Evolutionary conservation across 37 sponge, comb jelly and placozoan genomes (phyloP).

Genomic region (Oscarella lobularis): DNA sequence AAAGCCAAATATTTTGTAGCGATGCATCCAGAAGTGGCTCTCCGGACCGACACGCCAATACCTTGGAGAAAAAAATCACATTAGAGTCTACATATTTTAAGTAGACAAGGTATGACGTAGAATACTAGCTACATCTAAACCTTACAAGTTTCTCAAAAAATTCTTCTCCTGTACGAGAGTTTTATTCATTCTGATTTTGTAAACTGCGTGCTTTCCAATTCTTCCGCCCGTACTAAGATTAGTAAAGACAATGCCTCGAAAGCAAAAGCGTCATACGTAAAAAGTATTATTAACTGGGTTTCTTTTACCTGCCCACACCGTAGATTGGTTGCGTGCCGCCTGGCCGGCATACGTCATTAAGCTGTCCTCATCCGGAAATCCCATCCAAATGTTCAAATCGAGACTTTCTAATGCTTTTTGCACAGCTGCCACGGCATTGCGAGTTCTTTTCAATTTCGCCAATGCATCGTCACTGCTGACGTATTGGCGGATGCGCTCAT

Average conservation of each 20-base stretch:
- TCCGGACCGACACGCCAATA: background rate
- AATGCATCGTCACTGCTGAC: no score
- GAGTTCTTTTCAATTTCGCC: no score
- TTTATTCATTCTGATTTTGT: background rate
- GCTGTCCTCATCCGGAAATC: background rate
- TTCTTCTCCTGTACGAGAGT: background rate
- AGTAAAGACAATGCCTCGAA: conserved; percentile 1
- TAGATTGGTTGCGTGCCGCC: background rate
- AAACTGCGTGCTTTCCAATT: background rate
- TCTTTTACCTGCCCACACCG: conserved; percentile 1
- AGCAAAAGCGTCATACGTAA: no score
- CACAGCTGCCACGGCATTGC: background rate
- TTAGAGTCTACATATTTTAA: background rate
- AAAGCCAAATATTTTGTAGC: conserved; percentile 37
- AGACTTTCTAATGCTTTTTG: no score
- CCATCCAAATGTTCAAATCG: background rate
- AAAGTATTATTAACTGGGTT: no score
- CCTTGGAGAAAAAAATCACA: no score
- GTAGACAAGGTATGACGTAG: background rate
- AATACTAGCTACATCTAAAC: background rate
- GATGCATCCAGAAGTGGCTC: background rate
- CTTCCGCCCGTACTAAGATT: background rate
- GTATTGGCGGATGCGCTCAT: no score
- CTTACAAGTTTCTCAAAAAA: background rate
- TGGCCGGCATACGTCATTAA: background rate